Evolutionary conservation across 2,797 vertebrate genomes (phyloP).

Genomic region (Ctenopoma kingsleyae): DNA sequence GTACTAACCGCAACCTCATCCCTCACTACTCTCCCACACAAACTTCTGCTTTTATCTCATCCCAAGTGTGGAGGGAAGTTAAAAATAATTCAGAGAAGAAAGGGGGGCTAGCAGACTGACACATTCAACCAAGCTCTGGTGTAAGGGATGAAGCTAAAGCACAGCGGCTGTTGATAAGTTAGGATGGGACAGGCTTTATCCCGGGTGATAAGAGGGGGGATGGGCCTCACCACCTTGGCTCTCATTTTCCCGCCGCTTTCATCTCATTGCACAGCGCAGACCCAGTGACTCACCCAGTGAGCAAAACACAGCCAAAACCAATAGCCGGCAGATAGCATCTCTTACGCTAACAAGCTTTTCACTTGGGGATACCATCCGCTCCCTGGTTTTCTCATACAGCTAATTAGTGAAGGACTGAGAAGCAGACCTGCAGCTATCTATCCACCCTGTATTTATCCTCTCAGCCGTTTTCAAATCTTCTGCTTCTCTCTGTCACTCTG

Average conservation of each 20-base stretch:
- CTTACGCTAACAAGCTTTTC: conserved; percentile 84
- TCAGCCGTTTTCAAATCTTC: conserved; percentile 39
- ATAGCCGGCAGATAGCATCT: conserved; percentile 82
- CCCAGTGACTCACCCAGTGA: conserved; percentile 72
- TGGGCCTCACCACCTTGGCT: conserved; percentile 63
- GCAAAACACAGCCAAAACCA: conserved; percentile 80
- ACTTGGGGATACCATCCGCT: conserved; percentile 80
- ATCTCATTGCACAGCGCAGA: conserved; percentile 68
- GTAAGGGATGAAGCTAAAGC: conserved; percentile 52
- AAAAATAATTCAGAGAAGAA: conserved; percentile 75
- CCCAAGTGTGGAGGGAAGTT: conserved; percentile 70
- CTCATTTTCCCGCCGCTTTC: conserved; percentile 68
- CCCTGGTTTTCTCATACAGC: conserved; percentile 69
- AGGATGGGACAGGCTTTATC: conserved; percentile 63
- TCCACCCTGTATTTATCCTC: conserved; percentile 58
- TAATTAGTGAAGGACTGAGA: conserved; percentile 81
- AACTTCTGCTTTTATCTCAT: conserved; percentile 75
- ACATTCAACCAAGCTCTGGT: conserved; percentile 62
- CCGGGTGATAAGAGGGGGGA: conserved; percentile 50
- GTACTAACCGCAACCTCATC: conserved; percentile 61
- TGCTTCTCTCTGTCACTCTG: conserved; percentile 20
- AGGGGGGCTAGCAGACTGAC: conserved; percentile 59
- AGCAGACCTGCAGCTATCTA: conserved; percentile 77
- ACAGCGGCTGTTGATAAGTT: conserved; percentile 63
- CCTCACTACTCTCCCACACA: conserved; percentile 64